Evolutionary conservation across 2,888 invertebrate species (phyloP).

Genomic region (Cantharis nigra): DNA sequence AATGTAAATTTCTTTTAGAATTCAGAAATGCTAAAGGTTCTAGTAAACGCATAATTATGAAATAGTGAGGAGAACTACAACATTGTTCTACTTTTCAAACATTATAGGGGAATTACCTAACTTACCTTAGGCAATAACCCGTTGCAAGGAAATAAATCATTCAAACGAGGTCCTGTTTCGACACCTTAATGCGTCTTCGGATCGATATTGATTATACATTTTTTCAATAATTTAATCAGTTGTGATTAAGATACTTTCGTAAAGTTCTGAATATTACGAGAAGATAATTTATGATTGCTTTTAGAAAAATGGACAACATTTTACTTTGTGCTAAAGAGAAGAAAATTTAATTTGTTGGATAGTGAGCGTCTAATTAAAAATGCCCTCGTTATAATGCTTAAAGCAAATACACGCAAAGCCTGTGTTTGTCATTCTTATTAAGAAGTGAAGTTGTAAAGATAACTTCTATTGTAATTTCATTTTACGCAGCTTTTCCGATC

Average conservation of each 20-base stretch:
- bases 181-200: not conserved
- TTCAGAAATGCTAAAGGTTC: not conserved
- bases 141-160: not conserved
- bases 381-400: not conserved
- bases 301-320: not conserved
- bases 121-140: not conserved
- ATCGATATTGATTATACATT: not conserved
- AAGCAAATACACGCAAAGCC: not conserved
- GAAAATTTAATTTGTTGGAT: not conserved
- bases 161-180: not conserved
- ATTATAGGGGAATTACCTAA: not conserved
- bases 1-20: not conserved
- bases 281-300: not conserved
- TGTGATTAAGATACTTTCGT: not conserved
- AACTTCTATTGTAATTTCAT: not conserved
- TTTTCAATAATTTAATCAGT: not conserved
- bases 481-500: not conserved
- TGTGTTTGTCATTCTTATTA: not conserved
- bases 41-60: not conserved
- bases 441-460: not conserved
- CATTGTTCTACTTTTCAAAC: not conserved
- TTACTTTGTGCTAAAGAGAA: not conserved
- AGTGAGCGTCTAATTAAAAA: not conserved
- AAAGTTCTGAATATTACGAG: not conserved
- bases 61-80: not conserved